Conservation (phyloP, 2,888 invertebrate genomes). For the Toxonevra muliebris region DNA sequence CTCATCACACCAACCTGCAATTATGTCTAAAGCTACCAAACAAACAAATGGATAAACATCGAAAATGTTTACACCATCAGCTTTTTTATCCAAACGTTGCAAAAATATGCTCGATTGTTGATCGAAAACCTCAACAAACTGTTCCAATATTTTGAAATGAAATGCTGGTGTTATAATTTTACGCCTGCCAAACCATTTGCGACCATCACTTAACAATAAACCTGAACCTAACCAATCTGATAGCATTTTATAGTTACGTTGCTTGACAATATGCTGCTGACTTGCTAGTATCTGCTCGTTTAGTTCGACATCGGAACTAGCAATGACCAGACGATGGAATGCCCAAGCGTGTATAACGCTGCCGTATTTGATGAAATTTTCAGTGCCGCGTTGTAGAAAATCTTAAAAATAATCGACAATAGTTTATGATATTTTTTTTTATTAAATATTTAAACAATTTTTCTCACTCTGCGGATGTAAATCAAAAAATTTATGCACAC, state of each 20-base stretch:
- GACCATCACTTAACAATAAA: conserved; percentile 55
- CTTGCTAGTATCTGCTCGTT: conserved; percentile 64
- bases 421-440: background rate
- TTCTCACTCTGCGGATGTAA: conserved; percentile 45
- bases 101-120: conserved; percentile 70
- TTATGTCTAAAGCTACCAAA: conserved; percentile 70
- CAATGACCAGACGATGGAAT: conserved; percentile 63
- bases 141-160: conserved; percentile 81
- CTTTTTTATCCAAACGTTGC: conserved; percentile 67
- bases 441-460: background rate
- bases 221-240: conserved; percentile 58
- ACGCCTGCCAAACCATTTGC: conserved; percentile 73
- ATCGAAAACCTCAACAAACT: too few species aligned
- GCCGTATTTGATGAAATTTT: conserved; percentile 56
- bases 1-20: conserved; percentile 53
- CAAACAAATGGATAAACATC: conserved; percentile 72
- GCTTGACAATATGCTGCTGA: conserved; percentile 54
- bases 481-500: conserved; percentile 41
- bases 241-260: conserved; percentile 51
- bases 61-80: conserved; percentile 60
- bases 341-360: conserved; percentile 60
- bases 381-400: conserved; percentile 38
- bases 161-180: conserved; percentile 81
- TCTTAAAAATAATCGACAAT: conserved; percentile 29
- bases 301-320: conserved; percentile 63